Percentiles rank a stretch among this genome's conserved stretches.
Evolutionary conservation across 2,113 vertebrate species (phyloP).

Genomic region (Tragulus kanchil): DNA sequence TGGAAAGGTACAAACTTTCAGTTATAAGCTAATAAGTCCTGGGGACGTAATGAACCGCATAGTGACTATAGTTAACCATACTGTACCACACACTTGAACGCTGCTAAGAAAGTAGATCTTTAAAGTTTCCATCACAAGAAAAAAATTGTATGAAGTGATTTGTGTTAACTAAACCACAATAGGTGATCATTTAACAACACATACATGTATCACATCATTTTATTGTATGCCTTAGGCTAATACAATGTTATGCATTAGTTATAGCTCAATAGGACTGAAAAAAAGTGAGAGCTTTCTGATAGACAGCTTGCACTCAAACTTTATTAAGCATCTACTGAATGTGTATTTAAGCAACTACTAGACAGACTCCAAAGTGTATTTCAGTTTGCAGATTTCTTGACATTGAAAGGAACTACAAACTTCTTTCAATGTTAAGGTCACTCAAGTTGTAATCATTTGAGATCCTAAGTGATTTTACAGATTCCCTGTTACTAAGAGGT

Average conservation of each 20-base stretch:
- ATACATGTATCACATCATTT: not conserved
- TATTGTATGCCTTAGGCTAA: not conserved
- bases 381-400: not conserved
- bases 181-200: not conserved
- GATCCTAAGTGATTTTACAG: not conserved
- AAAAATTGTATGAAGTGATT: not conserved
- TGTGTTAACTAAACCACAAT: not conserved
- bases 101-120: not conserved
- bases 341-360: not conserved
- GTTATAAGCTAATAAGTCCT: not conserved
- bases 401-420: not conserved
- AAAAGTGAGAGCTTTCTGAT: not conserved
- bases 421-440: not conserved
- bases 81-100: not conserved
- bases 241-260: not conserved
- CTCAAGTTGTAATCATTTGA: not conserved
- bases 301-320: not conserved
- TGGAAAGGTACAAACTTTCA: not conserved
- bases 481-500: not conserved
- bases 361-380: not conserved
- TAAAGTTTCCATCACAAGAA: not conserved
- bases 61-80: not conserved
- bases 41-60: not conserved
- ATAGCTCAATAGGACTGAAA: not conserved
- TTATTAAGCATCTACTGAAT: not conserved